Percentiles rank a stretch among this genome's conserved stretches.
Evolutionary conservation across 1,140 invertebrate species (phyloP).

Genomic region (Melanaphis sacchari): DNA sequence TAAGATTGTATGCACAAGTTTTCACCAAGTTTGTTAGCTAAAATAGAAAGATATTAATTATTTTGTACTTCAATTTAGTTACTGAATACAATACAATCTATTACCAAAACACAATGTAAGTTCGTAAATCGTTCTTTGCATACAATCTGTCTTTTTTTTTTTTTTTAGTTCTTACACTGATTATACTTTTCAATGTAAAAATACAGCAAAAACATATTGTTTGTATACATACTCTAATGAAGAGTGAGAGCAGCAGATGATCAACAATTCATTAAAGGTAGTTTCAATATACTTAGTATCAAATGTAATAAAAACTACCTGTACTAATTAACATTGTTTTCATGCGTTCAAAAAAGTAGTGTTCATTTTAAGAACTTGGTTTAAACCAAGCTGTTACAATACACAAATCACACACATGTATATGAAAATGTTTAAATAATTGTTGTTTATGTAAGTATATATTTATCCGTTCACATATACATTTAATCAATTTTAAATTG

Average conservation of each 20-base stretch:
- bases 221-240: not conserved
- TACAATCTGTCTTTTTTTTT: slow-evolving; percentile 22
- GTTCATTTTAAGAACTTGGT: not conserved
- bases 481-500: slow-evolving; percentile 2
- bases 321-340: slow-evolving; percentile 4
- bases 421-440: slow-evolving; percentile 21
- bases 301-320: slow-evolving; percentile 27
- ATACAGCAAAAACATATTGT: not conserved
- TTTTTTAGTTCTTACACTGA: not conserved
- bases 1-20: slow-evolving; percentile 43
- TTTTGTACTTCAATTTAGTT: not conserved
- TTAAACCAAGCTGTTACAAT: not conserved
- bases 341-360: not conserved
- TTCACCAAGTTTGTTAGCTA: not conserved
- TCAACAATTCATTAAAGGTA: not conserved
- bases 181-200: slow-evolving; percentile 46
- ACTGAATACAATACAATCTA: not conserved
- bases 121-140: slow-evolving; percentile 4
- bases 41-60: not conserved
- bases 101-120: not conserved
- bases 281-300: slow-evolving; percentile 33
- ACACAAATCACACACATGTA: slow-evolving; percentile 4
- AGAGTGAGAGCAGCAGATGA: not conserved
- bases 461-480: not conserved
- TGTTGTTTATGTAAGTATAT: not conserved